These are phyloP conservation scores for Mus spretus DNA, from an alignment of 2,797 vertebrate genomes.

Conservation along the genomic window DNA sequence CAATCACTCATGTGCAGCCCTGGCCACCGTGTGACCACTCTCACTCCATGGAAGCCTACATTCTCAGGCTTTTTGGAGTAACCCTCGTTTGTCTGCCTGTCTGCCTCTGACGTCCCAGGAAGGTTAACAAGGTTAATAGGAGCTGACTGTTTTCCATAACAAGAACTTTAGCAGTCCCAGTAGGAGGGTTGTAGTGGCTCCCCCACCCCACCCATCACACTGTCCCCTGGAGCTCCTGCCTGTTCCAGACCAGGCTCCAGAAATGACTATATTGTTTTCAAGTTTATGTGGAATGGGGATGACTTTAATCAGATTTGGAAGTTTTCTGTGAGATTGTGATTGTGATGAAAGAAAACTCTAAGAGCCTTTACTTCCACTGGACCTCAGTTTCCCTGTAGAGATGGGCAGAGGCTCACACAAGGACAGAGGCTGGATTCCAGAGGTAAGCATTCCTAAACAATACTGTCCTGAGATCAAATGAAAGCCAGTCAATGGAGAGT, in stretches of 20 bases:
- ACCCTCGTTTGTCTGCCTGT: constrained; percentile 32
- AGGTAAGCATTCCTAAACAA: background rate
- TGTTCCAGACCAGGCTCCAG: constrained; percentile 5
- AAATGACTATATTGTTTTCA: background rate
- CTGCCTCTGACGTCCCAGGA: background rate
- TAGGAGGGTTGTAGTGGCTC: too few species aligned
- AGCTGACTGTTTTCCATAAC: background rate
- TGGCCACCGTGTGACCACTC: background rate
- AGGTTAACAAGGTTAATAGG: background rate
- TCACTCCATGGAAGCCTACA: background rate
- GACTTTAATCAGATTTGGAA: constrained; percentile 61
- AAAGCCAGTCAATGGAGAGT: constrained; percentile 25
- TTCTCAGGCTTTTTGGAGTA: background rate
- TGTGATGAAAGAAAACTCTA: constrained; percentile 49
- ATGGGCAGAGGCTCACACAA: background rate
- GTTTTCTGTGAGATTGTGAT: constrained; percentile 24
- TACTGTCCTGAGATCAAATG: background rate
- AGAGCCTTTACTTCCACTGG: background rate
- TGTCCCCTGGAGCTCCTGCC: background rate
- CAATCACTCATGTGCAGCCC: background rate
- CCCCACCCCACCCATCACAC: background rate
- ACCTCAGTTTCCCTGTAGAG: background rate
- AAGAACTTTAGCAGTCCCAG: background rate
- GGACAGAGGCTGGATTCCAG: background rate
- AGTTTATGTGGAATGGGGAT: constrained; percentile 6